Conservation (phyloP, 2,113 vertebrate genomes). For the Stercorarius parasiticus region DNA sequence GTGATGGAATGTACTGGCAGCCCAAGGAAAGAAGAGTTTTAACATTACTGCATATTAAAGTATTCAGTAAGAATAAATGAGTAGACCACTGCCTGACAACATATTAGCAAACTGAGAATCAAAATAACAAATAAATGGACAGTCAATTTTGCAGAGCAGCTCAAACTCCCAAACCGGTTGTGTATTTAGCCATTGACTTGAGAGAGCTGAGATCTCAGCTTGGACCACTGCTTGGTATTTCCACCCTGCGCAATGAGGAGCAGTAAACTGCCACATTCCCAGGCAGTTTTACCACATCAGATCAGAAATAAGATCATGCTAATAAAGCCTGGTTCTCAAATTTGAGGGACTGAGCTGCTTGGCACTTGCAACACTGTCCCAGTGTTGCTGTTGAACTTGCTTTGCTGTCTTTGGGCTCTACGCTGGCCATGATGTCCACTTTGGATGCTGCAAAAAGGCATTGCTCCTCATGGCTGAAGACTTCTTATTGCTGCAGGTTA, state of each 20-base stretch:
- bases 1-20: background rate
- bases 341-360: rapidly evolving
- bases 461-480: background rate
- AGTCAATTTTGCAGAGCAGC: background rate
- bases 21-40: background rate
- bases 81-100: background rate
- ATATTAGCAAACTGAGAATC: background rate
- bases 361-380: background rate
- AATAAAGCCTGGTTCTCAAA: background rate
- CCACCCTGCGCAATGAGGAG: background rate
- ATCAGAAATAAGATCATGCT: background rate
- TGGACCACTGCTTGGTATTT: background rate
- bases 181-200: background rate
- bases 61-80: background rate
- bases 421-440: rapidly evolving
- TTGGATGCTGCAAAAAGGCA: background rate
- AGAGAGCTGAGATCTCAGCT: background rate
- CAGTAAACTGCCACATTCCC: background rate
- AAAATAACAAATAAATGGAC: background rate
- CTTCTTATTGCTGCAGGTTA: background rate
- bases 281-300: background rate
- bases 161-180: background rate
- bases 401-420: background rate
- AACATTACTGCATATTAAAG: background rate
- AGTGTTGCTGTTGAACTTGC: background rate